These are phyloP conservation scores for Apodemia mormo DNA, from an alignment of 2,888 invertebrate genomes.

Conservation along the genomic window DNA sequence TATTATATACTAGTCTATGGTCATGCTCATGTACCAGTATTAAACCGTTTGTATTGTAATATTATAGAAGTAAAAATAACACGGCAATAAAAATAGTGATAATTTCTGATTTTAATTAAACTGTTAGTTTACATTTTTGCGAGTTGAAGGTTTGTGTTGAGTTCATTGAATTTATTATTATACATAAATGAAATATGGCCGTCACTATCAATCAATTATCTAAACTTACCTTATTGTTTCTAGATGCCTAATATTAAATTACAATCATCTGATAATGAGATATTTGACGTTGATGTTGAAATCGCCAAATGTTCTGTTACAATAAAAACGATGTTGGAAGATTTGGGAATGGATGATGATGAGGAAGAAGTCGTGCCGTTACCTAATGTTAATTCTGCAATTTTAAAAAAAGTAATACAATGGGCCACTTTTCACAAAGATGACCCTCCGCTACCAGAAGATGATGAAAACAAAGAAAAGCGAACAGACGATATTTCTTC, in stretches of 20 bases:
- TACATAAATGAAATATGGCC: not conserved
- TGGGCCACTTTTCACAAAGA: slow-evolving; percentile 97
- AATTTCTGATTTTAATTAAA: not conserved
- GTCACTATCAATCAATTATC: slow-evolving; percentile 1
- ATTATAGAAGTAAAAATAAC: not conserved
- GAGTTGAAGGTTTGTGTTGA: not conserved
- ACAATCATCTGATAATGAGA: slow-evolving; percentile 97
- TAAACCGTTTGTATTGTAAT: too few relatives aligned
- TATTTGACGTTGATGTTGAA: slow-evolving; percentile 97
- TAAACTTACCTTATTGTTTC: slow-evolving; percentile 41
- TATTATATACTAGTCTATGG: too few relatives aligned
- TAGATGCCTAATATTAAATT: slow-evolving; percentile 97
- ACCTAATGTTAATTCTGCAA: slow-evolving; percentile 98
- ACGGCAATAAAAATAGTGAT: not conserved
- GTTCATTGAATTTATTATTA: not conserved
- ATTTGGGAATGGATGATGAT: slow-evolving; percentile 94
- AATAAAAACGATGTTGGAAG: slow-evolving; percentile 99
- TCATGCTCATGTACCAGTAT: too few relatives aligned
- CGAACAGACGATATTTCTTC: slow-evolving; percentile 99
- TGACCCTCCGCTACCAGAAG: slow-evolving; percentile 97
- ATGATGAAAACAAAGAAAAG: slow-evolving; percentile 98
- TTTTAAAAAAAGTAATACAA: slow-evolving; percentile 95
- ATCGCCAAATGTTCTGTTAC: slow-evolving; percentile 99
- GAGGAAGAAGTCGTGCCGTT: slow-evolving; percentile 97
- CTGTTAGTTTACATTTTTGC: slow-evolving; percentile 1